Evolutionary conservation across 2,888 invertebrate species (phyloP).

Genomic region (Plebejus melissa): DNA sequence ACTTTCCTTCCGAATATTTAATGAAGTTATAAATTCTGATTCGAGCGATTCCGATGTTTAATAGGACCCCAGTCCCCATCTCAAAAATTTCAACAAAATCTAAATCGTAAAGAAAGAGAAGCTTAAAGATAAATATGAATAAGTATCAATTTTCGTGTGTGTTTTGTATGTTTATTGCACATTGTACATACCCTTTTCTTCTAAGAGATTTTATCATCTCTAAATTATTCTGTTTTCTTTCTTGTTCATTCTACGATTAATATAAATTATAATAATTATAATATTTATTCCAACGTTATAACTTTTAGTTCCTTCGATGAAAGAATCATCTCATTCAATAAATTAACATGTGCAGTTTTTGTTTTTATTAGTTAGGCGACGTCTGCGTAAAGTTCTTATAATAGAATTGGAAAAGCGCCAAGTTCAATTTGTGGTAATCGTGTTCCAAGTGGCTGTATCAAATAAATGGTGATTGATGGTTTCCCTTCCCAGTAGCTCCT

Average conservation of each 20-base stretch:
- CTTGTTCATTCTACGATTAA: too few relatives aligned
- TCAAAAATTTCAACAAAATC: neutral
- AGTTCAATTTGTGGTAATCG: constrained; percentile 62
- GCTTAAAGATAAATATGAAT: too few relatives aligned
- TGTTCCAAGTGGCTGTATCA: constrained; percentile 66
- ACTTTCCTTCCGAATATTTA: neutral
- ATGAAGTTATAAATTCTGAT: constrained; percentile 8
- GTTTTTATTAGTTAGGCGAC: constrained; percentile 38
- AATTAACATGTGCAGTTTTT: constrained; percentile 36
- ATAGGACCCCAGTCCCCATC: neutral
- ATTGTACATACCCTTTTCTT: too few relatives aligned
- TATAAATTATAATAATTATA: neutral
- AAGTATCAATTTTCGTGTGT: too few relatives aligned
- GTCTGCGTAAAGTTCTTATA: constrained; percentile 40
- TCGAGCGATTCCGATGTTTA: neutral
- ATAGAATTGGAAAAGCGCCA: constrained; percentile 66
- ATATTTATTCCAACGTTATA: neutral
- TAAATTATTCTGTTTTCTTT: too few relatives aligned
- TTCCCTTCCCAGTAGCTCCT: constrained; percentile 57
- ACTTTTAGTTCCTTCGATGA: neutral
- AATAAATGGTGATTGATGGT: constrained; percentile 67
- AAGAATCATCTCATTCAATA: constrained; percentile 27
- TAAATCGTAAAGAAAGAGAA: too few relatives aligned
- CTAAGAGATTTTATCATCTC: too few relatives aligned
- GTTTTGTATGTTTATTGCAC: too few relatives aligned